Conservation (phyloP, 2,797 vertebrate species). For the Macroramphosus scolopax region DNA sequence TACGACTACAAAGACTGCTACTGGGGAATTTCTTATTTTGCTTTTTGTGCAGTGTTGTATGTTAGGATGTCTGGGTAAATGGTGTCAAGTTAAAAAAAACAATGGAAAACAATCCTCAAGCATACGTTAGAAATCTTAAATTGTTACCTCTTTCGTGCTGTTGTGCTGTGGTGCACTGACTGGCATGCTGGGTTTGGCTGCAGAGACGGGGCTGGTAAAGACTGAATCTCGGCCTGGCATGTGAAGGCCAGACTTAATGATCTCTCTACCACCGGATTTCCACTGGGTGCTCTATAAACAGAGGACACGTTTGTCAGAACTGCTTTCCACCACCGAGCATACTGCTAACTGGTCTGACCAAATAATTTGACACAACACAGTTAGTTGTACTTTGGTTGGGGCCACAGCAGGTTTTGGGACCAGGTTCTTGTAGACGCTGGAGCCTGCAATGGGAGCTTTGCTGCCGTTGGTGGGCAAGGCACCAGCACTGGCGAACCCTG, state of each 20-base stretch:
- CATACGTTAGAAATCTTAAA: background rate
- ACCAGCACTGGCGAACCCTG: constrained; percentile 91
- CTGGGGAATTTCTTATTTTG: background rate
- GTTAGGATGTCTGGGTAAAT: too few species aligned
- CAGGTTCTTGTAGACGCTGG: constrained; percentile 98
- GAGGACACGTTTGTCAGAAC: constrained; percentile 1
- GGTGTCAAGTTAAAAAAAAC: too few species aligned
- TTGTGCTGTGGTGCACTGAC: constrained; percentile 85
- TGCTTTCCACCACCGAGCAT: background rate
- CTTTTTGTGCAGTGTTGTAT: constrained; percentile 4
- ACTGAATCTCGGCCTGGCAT: constrained; percentile 92
- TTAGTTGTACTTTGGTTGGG: constrained; percentile 89
- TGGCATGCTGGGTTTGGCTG: constrained; percentile 91
- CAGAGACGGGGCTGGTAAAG: constrained; percentile 96
- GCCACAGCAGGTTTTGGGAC: constrained; percentile 95
- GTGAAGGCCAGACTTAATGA: constrained; percentile 88
- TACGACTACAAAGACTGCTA: background rate
- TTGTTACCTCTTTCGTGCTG: constrained; percentile 91
- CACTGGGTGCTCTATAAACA: constrained; percentile 78
- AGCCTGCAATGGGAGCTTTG: constrained; percentile 89
- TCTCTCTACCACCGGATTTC: constrained; percentile 92
- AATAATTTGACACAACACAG: background rate
- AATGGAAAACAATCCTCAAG: background rate
- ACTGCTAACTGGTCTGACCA: background rate
- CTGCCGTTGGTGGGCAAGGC: constrained; percentile 90